Evolutionary conservation across 2,888 invertebrate genomes (phyloP).

Genomic region (Meteorus colon): DNA sequence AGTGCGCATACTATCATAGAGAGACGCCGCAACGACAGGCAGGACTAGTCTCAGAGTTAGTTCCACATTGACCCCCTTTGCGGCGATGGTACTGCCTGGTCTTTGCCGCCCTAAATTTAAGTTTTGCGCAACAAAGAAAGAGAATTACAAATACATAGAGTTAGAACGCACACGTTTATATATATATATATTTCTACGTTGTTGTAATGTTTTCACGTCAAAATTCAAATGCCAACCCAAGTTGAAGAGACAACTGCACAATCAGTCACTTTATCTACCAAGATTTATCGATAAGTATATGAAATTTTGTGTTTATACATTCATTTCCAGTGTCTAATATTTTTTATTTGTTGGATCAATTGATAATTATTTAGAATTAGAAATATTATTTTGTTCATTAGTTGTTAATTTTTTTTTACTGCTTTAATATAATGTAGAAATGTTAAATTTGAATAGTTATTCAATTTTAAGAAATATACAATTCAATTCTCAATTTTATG

Average conservation of each 20-base stretch:
- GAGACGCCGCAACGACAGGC: not conserved
- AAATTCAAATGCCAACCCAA: conserved; percentile 29
- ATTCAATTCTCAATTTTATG: too few species aligned
- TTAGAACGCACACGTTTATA: not conserved
- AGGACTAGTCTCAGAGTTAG: conserved; percentile 16
- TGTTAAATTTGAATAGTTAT: too few species aligned
- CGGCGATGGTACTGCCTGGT: conserved; percentile 43
- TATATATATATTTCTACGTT: not conserved
- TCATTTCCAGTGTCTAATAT: too few species aligned
- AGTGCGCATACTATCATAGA: conserved; percentile 1
- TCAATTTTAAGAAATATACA: too few species aligned
- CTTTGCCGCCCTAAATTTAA: conserved; percentile 42
- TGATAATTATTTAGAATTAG: too few species aligned
- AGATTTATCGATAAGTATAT: not conserved
- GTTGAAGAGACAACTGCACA: conserved; percentile 12
- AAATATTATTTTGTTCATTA: too few species aligned
- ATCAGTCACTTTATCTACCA: not conserved
- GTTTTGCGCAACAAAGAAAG: conserved; percentile 28
- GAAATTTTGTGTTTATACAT: not conserved
- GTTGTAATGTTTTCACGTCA: conserved; percentile 10
- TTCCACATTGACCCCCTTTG: conserved; percentile 39
- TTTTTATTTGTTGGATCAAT: too few species aligned
- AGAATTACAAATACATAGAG: conserved; percentile 16
- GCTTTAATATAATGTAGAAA: too few species aligned
- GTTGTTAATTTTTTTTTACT: too few species aligned